phyloP scores from a whole-genome alignment of 2,797 vertebrate species.

The Sphenodon punctatus region DNA sequence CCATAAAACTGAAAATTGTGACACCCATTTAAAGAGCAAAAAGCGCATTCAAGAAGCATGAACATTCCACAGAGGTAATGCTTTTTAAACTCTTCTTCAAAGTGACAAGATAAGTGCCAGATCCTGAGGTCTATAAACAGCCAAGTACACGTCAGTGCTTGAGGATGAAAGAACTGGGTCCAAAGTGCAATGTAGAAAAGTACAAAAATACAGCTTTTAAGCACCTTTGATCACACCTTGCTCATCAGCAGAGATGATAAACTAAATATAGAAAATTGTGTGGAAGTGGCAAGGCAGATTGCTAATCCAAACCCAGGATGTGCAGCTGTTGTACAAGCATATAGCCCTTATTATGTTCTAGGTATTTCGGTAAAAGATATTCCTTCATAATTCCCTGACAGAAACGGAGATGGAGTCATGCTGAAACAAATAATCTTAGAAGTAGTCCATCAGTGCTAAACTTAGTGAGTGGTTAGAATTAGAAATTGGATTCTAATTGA shows the following conservation, averaged over 20 bases:
- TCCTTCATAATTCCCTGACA: neutral
- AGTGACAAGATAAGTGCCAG: neutral
- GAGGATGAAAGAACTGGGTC: neutral
- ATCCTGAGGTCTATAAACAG: neutral
- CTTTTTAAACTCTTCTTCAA: neutral
- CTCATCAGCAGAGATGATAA: neutral
- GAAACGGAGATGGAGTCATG: neutral
- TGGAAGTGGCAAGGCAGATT: neutral
- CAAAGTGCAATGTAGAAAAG: neutral
- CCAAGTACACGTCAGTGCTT: neutral
- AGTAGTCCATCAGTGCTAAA: neutral
- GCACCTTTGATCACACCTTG: neutral
- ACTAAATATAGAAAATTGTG: neutral
- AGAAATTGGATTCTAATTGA: too few relatives aligned
- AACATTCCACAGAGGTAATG: neutral
- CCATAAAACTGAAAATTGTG: slow-evolving; percentile 14
- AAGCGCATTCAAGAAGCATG: neutral
- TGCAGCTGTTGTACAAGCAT: neutral
- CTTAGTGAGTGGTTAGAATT: too few relatives aligned
- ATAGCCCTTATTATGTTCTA: neutral
- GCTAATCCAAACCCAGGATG: neutral
- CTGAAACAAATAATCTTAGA: neutral
- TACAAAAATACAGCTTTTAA: neutral
- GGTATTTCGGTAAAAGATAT: neutral
- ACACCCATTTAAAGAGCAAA: neutral